Evolutionary conservation across 2,888 invertebrate genomes (phyloP).

Genomic region (Hemicrepidius hirtus): DNA sequence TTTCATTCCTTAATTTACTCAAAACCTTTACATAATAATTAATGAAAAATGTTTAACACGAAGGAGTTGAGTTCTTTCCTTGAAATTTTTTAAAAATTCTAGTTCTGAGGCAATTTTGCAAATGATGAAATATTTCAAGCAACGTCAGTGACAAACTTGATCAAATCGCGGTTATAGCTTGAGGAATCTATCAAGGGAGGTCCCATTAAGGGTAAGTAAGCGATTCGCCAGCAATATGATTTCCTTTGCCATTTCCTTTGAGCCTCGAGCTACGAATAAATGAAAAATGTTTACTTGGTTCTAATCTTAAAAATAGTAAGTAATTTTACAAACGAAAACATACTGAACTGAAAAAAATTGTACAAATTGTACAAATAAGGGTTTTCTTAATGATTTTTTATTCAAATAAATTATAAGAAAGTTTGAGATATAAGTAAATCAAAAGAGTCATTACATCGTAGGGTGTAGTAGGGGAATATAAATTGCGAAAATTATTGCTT

Average conservation of each 20-base stretch:
- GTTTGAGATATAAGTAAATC: background rate
- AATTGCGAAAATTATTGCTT: slow-evolving; percentile 19
- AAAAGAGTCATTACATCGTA: background rate
- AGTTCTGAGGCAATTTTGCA: background rate
- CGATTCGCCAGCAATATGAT: slow-evolving; percentile 60
- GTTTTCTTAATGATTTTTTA: too few relatives aligned
- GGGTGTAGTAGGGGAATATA: slow-evolving; percentile 21
- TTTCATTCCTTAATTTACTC: too few relatives aligned
- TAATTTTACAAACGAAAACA: background rate
- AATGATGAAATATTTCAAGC: slow-evolving; percentile 31
- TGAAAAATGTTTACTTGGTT: slow-evolving; percentile 22
- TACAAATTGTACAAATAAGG: too few relatives aligned
- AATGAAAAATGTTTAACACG: too few relatives aligned
- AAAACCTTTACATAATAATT: too few relatives aligned
- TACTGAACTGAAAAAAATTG: too few relatives aligned
- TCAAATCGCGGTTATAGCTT: slow-evolving; percentile 57
- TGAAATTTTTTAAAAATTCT: background rate
- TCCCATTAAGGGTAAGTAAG: slow-evolving; percentile 57
- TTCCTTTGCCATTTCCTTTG: slow-evolving; percentile 57
- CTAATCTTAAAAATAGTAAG: slow-evolving; percentile 11
- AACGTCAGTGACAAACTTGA: slow-evolving; percentile 56
- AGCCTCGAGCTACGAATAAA: slow-evolving; percentile 29
- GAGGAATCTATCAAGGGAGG: slow-evolving; percentile 56
- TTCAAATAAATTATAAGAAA: too few relatives aligned
- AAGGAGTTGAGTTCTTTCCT: background rate